Percentiles rank a stretch among this genome's conserved stretches.
Conservation (phyloP, 2,888 invertebrate genomes). For the Drymonia ruficornis region DNA sequence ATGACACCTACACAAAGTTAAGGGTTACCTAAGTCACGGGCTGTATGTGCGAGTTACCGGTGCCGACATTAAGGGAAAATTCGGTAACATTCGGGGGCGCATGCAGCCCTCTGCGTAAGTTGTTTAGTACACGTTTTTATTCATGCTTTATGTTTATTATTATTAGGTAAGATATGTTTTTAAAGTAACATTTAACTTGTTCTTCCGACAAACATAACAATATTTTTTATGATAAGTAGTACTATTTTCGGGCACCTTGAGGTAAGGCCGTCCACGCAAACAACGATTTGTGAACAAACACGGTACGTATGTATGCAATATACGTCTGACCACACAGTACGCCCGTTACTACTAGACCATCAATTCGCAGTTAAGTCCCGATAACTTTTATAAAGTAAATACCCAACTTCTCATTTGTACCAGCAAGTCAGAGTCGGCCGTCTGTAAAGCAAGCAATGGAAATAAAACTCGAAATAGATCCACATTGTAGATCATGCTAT, state of each 20-base stretch:
- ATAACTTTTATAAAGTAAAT: constrained; percentile 16
- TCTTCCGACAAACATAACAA: not conserved
- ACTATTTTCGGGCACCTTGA: constrained; percentile 55
- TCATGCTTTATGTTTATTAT: too few relatives aligned
- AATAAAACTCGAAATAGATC: constrained; percentile 34
- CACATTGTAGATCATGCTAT: constrained; percentile 59
- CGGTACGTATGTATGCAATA: constrained; percentile 56
- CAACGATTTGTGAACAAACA: constrained; percentile 61
- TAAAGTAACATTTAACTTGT: too few relatives aligned
- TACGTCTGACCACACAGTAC: constrained; percentile 68
- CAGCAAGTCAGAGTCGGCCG: constrained; percentile 19
- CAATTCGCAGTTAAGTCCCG: constrained; percentile 13
- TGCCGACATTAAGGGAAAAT: too few relatives aligned
- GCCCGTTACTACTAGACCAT: constrained; percentile 43
- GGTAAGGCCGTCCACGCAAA: constrained; percentile 60
- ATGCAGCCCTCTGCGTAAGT: not conserved
- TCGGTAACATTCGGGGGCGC: too few relatives aligned
- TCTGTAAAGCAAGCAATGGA: constrained; percentile 54
- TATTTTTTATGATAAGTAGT: constrained; percentile 8
- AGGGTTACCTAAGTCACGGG: too few relatives aligned
- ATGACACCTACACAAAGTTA: too few relatives aligned
- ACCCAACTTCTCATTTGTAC: constrained; percentile 19
- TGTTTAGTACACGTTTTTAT: too few relatives aligned
- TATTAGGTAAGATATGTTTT: too few relatives aligned
- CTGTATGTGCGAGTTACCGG: too few relatives aligned